These are phyloP conservation scores for Noturus placidus DNA, from an alignment of 2,113 vertebrate genomes.

Conservation along the genomic window DNA sequence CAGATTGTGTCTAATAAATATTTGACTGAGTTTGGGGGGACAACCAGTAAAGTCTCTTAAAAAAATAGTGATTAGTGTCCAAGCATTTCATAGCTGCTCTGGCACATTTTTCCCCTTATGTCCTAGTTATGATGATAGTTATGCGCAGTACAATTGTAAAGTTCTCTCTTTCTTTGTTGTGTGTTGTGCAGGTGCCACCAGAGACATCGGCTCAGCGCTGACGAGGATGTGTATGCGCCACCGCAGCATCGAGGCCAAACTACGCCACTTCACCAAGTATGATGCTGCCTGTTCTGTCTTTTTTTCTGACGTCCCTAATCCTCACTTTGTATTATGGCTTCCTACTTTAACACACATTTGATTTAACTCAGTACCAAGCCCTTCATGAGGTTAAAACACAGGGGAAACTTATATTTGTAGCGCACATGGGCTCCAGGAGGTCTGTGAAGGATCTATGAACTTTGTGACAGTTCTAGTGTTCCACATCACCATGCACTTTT, in stretches of 20 bases:
- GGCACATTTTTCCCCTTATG: not conserved
- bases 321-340: not conserved
- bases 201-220: constrained; percentile 93
- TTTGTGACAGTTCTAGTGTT: not conserved
- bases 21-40: constrained; percentile 28
- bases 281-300: constrained; percentile 41
- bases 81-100: not conserved
- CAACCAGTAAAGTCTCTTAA: not conserved
- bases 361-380: not conserved
- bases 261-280: constrained; percentile 97
- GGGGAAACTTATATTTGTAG: not conserved
- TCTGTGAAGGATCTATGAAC: not conserved
- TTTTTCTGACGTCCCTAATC: not conserved
- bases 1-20: constrained; percentile 41
- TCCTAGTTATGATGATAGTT: not conserved
- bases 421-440: not conserved
- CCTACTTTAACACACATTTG: not conserved
- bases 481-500: not conserved
- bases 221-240: constrained; percentile 99
- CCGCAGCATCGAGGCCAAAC: constrained; percentile 97
- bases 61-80: not conserved
- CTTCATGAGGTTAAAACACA: not conserved
- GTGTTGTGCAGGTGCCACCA: constrained; percentile 83
- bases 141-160: not conserved
- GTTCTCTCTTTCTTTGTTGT: not conserved